Evolutionary conservation across 1,140 invertebrate species (phyloP).

Genomic region (Papilio polytes): DNA sequence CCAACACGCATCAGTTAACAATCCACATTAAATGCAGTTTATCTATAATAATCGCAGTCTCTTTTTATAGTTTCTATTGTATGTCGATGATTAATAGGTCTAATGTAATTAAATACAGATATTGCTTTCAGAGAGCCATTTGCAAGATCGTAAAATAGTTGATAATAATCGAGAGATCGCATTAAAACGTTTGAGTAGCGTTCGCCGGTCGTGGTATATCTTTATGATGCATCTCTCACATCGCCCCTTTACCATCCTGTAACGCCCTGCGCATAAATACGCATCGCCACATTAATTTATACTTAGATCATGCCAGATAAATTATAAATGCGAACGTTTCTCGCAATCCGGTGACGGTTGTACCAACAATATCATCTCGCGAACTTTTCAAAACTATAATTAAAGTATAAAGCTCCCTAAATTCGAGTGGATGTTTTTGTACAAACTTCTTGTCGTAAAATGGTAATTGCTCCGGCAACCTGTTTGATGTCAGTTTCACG

Average conservation of each 20-base stretch:
- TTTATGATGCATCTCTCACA: conserved; percentile 70
- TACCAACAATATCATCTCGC: conserved; percentile 31
- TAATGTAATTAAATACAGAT: conserved; percentile 60
- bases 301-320: conserved; percentile 36
- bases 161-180: conserved; percentile 72
- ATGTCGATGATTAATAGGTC: conserved; percentile 49
- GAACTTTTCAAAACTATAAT: conserved; percentile 32
- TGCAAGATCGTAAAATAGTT: conserved; percentile 69
- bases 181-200: conserved; percentile 71
- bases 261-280: conserved; percentile 49
- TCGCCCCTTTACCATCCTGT: conserved; percentile 52
- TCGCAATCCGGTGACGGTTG: background rate
- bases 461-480: conserved; percentile 58
- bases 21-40: conserved; percentile 31
- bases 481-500: conserved; percentile 61
- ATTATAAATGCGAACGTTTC: conserved; percentile 35
- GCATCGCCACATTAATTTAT: conserved; percentile 37
- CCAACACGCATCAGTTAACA: conserved; percentile 23
- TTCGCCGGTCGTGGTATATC: conserved; percentile 67
- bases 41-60: conserved; percentile 24
- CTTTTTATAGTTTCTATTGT: conserved; percentile 36
- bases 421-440: conserved; percentile 53
- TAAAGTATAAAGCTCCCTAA: conserved; percentile 47
- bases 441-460: conserved; percentile 55
- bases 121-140: conserved; percentile 77